These are phyloP conservation scores for Drosophila micromelanica DNA, from an alignment of 1,140 invertebrate genomes.

Conservation along the genomic window DNA sequence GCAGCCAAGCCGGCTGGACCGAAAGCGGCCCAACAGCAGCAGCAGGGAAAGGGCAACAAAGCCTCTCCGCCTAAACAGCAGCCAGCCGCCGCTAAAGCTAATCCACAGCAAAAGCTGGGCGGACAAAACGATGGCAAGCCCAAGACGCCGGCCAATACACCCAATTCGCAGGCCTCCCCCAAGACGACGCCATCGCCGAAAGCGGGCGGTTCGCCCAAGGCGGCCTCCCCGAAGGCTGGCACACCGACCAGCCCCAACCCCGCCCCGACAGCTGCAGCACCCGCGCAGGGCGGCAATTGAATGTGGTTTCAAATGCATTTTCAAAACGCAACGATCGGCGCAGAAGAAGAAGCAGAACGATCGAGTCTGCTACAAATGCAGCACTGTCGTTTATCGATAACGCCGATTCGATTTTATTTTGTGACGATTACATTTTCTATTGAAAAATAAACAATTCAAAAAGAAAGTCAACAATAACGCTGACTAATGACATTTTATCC, in stretches of 20 bases:
- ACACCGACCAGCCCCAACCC: constrained; percentile 40
- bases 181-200: constrained; percentile 55
- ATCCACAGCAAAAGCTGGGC: constrained; percentile 19
- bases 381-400: constrained; percentile 21
- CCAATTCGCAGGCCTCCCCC: constrained; percentile 47
- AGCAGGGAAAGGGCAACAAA: constrained; percentile 50
- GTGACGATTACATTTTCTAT: constrained; percentile 41
- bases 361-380: constrained; percentile 9
- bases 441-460: constrained; percentile 37
- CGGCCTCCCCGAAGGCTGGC: constrained; percentile 52
- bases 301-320: constrained; percentile 55
- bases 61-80: constrained; percentile 62
- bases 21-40: constrained; percentile 26
- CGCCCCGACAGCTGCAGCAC: constrained; percentile 17
- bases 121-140: constrained; percentile 35
- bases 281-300: constrained; percentile 50
- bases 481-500: not conserved
- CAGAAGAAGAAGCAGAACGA: constrained; percentile 3
- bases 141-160: constrained; percentile 54
- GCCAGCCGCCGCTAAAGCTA: constrained; percentile 12
- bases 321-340: constrained; percentile 28
- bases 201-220: constrained; percentile 44
- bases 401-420: constrained; percentile 30
- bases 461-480: constrained; percentile 13
- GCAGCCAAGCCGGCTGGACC: constrained; percentile 37